These are phyloP conservation scores for Crossocerus cetratus DNA, from an alignment of 2,888 invertebrate species.

Conservation along the genomic window DNA sequence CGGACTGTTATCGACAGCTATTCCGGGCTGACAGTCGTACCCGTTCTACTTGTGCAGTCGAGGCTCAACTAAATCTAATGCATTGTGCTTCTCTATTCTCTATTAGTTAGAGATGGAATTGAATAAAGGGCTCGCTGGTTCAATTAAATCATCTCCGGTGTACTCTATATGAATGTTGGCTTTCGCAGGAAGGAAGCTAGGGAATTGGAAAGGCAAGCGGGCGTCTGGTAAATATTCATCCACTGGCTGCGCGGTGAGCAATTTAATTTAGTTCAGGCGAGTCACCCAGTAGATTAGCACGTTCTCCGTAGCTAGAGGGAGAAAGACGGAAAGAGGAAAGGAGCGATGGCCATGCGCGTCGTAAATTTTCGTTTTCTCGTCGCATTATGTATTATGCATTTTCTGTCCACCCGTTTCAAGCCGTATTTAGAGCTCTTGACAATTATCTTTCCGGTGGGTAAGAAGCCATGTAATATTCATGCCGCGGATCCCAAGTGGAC, in stretches of 20 bases:
- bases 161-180: too few relatives aligned
- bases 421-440: constrained; percentile 75
- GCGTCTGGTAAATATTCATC: too few relatives aligned
- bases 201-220: too few relatives aligned
- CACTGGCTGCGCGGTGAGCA: neutral
- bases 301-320: constrained; percentile 11
- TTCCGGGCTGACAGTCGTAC: too few relatives aligned
- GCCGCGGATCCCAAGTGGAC: constrained; percentile 68
- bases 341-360: constrained; percentile 55
- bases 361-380: constrained; percentile 71
- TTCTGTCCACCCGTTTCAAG: constrained; percentile 69
- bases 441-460: constrained; percentile 77
- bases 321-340: neutral
- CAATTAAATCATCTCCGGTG: too few relatives aligned
- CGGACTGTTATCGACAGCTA: too few relatives aligned
- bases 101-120: too few relatives aligned
- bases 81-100: too few relatives aligned
- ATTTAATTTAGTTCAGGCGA: constrained; percentile 40
- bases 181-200: too few relatives aligned
- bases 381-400: constrained; percentile 74
- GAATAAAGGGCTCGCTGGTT: too few relatives aligned
- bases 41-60: too few relatives aligned
- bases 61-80: too few relatives aligned
- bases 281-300: constrained; percentile 46
- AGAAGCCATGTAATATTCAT: constrained; percentile 77